These are phyloP conservation scores for Caenorhabditis parvicauda DNA, from an alignment of 2,888 invertebrate genomes.

Conservation along the genomic window DNA sequence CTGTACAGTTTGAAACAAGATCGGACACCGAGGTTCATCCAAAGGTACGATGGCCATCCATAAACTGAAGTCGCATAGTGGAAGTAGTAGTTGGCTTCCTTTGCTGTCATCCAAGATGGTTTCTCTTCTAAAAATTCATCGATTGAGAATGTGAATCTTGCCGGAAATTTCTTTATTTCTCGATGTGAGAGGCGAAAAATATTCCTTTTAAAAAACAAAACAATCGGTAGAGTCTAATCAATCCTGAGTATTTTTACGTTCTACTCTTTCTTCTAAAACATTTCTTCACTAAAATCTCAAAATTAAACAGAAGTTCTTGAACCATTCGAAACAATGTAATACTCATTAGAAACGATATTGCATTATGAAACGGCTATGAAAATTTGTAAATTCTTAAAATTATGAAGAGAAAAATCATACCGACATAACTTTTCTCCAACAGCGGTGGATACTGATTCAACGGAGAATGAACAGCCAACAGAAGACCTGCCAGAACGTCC, in stretches of 20 bases:
- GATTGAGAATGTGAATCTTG: not conserved
- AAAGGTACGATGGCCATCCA: constrained; percentile 79
- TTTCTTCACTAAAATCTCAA: too few species aligned
- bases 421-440: constrained; percentile 8
- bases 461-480: constrained; percentile 70
- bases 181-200: too few species aligned
- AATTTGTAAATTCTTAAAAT: too few species aligned
- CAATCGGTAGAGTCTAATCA: too few species aligned
- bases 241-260: too few species aligned
- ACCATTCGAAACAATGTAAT: too few species aligned
- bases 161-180: too few species aligned
- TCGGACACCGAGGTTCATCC: constrained; percentile 41
- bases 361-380: too few species aligned
- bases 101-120: constrained; percentile 33
- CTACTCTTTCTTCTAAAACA: too few species aligned
- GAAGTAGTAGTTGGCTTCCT: constrained; percentile 63
- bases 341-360: too few species aligned
- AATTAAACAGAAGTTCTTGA: too few species aligned
- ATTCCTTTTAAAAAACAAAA: not conserved
- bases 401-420: constrained; percentile 5
- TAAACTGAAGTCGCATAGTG: constrained; percentile 80
- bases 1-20: constrained; percentile 34
- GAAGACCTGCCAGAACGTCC: constrained; percentile 82
- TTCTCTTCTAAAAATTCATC: constrained; percentile 1
- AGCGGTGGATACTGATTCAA: constrained; percentile 42